Percentiles rank a stretch among this genome's conserved stretches.
Conservation (phyloP, 2,797 vertebrate species). For the Malurus leucopterus region DNA sequence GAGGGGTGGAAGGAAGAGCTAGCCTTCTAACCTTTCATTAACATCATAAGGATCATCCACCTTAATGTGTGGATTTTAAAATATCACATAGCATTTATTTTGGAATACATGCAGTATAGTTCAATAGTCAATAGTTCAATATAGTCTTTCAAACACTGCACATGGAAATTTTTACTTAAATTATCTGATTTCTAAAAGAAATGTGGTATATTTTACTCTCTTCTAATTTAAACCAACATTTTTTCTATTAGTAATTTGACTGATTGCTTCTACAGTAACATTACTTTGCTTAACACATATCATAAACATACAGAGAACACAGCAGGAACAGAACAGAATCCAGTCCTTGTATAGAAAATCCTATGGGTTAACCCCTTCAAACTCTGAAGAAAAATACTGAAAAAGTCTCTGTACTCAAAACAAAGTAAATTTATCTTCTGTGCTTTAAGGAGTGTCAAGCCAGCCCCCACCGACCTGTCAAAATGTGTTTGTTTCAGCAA, state of each 20-base stretch:
- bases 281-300: not conserved
- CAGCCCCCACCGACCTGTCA: not conserved
- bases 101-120: not conserved
- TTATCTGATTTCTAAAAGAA: not conserved
- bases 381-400: not conserved
- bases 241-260: not conserved
- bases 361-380: not conserved
- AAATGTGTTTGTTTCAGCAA: conserved; percentile 1
- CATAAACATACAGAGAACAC: not conserved
- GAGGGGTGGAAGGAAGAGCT: not conserved
- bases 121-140: not conserved
- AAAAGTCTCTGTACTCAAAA: not conserved
- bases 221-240: not conserved
- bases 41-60: not conserved
- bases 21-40: not conserved
- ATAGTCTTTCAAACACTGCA: not conserved
- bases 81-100: not conserved
- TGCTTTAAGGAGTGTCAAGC: not conserved
- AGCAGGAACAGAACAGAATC: not conserved
- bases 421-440: not conserved
- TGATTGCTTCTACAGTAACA: not conserved
- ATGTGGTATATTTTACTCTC: not conserved
- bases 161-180: not conserved
- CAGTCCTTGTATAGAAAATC: not conserved
- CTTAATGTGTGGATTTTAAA: not conserved